These are phyloP conservation scores for Piezodorus guildinii DNA, from an alignment of 1,140 invertebrate genomes.

Conservation along the genomic window DNA sequence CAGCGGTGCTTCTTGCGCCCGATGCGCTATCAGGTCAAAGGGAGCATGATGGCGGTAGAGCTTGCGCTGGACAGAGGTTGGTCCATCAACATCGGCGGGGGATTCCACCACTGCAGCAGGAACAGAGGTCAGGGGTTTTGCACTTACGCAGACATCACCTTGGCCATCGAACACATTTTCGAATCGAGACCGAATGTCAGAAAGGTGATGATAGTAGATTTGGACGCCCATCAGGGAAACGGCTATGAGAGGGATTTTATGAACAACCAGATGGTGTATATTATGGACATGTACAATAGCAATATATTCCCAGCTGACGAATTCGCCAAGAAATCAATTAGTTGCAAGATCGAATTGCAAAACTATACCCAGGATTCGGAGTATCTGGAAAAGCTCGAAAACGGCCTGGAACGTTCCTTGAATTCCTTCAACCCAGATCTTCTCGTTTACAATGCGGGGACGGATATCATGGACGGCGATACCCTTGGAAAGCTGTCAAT, in stretches of 20 bases:
- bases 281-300: slow-evolving; percentile 77
- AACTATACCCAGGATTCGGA: slow-evolving; percentile 52
- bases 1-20: slow-evolving; percentile 62
- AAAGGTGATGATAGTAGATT: background rate
- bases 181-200: slow-evolving; percentile 30
- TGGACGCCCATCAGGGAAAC: slow-evolving; percentile 51
- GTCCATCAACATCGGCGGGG: slow-evolving; percentile 80
- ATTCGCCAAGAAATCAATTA: slow-evolving; percentile 59
- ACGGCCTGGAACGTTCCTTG: slow-evolving; percentile 49
- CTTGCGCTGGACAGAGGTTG: slow-evolving; percentile 66
- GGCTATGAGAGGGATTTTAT: slow-evolving; percentile 73
- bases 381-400: slow-evolving; percentile 55
- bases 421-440: slow-evolving; percentile 65
- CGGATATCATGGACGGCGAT: slow-evolving; percentile 69
- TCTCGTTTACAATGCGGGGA: slow-evolving; percentile 79
- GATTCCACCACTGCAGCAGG: slow-evolving; percentile 68
- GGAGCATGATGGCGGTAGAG: slow-evolving; percentile 54
- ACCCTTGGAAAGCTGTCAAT: slow-evolving; percentile 57
- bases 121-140: slow-evolving; percentile 71
- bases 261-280: slow-evolving; percentile 60
- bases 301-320: slow-evolving; percentile 69
- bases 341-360: slow-evolving; percentile 54
- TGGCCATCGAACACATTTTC: slow-evolving; percentile 57
- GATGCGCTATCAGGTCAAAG: slow-evolving; percentile 45
- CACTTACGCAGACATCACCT: slow-evolving; percentile 75